A percentile compares a stretch with the other conserved stretches of the same genome.
Evolutionary conservation across 2,888 invertebrate genomes (phyloP).

Genomic region (Fragum fragum): DNA sequence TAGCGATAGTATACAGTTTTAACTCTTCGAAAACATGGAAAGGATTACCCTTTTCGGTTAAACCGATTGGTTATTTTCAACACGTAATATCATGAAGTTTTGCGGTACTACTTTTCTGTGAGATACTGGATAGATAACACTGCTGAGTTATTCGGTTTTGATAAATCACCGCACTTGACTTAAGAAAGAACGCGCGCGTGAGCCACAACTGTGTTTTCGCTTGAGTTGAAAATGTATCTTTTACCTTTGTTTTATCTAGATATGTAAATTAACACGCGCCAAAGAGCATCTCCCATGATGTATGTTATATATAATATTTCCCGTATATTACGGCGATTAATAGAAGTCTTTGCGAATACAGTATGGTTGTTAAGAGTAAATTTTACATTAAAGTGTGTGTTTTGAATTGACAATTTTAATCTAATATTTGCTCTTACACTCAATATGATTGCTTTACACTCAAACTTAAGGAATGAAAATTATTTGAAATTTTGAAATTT

Average conservation of each 20-base stretch:
- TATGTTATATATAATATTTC: too few species aligned
- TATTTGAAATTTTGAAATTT: slow-evolving; percentile 2
- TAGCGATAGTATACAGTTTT: too few species aligned
- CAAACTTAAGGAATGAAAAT: background rate
- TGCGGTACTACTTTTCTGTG: slow-evolving; percentile 8
- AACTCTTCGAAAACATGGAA: too few species aligned
- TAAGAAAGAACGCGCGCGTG: slow-evolving; percentile 30
- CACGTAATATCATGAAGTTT: background rate
- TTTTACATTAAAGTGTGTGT: slow-evolving; percentile 22
- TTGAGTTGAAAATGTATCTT: slow-evolving; percentile 20
- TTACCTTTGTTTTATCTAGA: slow-evolving; percentile 26
- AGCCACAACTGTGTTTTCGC: slow-evolving; percentile 14
- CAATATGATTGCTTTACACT: background rate
- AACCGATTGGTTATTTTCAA: background rate
- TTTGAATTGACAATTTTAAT: slow-evolving; percentile 31
- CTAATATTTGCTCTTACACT: slow-evolving; percentile 25
- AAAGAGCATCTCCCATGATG: background rate
- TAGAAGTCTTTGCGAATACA: background rate
- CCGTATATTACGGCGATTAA: background rate
- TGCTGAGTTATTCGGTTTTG: slow-evolving; percentile 30
- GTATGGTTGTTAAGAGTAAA: background rate
- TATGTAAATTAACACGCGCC: slow-evolving; percentile 30
- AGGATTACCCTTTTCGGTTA: too few species aligned
- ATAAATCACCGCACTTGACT: slow-evolving; percentile 46
- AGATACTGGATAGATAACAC: slow-evolving; percentile 22